Conservation (phyloP, 2,888 invertebrate genomes). For the Dolomedes plantarius region DNA sequence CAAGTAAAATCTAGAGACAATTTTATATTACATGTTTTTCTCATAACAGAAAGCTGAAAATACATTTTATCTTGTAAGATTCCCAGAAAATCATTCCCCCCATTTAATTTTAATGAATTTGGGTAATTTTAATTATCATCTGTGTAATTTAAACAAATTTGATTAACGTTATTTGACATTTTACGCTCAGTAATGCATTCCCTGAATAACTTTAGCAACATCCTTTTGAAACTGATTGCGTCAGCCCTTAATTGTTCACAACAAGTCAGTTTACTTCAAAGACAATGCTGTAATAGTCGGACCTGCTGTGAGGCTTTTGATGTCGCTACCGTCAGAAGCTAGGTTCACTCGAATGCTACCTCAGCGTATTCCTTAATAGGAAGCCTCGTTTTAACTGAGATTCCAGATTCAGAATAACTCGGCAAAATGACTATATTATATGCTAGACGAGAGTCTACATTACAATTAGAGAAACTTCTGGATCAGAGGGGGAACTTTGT, state of each 20-base stretch:
- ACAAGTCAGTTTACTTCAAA: background rate
- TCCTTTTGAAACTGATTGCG: background rate
- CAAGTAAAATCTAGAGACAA: too few relatives aligned
- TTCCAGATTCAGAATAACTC: background rate
- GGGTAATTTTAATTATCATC: too few relatives aligned
- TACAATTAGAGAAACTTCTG: background rate
- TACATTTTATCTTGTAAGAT: too few relatives aligned
- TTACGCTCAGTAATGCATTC: too few relatives aligned
- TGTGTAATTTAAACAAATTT: too few relatives aligned
- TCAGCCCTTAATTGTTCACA: background rate
- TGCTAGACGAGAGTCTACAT: background rate
- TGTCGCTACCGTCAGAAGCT: background rate
- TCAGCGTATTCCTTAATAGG: background rate
- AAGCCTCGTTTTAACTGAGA: background rate
- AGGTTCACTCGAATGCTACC: background rate
- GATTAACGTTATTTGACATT: too few relatives aligned
- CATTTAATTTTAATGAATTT: too few relatives aligned
- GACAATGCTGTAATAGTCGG: background rate
- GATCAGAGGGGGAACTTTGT: too few relatives aligned
- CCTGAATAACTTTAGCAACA: too few relatives aligned
- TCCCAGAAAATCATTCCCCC: too few relatives aligned
- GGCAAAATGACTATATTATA: background rate
- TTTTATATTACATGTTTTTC: too few relatives aligned
- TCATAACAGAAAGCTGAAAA: too few relatives aligned
- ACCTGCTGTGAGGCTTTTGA: background rate